Base-by-base conservation (phyloP, 2,797 vertebrate species). In the Oryzias sinensis region DNA sequence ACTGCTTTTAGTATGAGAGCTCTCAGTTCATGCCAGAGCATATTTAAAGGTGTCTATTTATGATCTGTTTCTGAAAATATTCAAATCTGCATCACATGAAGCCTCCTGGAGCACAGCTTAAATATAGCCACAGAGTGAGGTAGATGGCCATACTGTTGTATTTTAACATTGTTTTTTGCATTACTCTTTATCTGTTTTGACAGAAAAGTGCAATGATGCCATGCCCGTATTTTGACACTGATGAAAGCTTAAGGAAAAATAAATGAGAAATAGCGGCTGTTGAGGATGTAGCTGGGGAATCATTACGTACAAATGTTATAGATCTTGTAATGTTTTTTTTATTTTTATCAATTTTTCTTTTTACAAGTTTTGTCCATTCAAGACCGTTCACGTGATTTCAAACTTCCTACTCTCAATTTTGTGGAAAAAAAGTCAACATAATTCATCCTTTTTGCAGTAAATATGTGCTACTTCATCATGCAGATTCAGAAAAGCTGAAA, bases 1-100 rank as follows among this genome's bases (percentile, higher is more conserved):
- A 57, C 66, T 42, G 56, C 68, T 75, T 80, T 81, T 73, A 68
- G 65, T 56, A 71, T 71, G 66, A 47, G 63, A 76, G 56, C 66
- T 71, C 79, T 77, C 72, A 75, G 62, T 71, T 72, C 60, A 51
- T 48, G 65, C 47, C 42, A 6, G 18, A 75, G 62, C 62, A 51
- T 59, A 43, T 71, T 79, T 65, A 70, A 66, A 72, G 51, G 53
- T 40, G 42, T 58, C 37, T 62, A 24, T 72, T 43, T 67, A 50
- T 58, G 65, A 33, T 63, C 33, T 76, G 57, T 70, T 79, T 62
- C 47, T 47, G 22, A 59, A 74, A 58, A 44, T 51, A 53, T 76
- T 65, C 27, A 60, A 70, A 62, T 17, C 51, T 56, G 48, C 24
- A 24, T 57, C 41, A 2, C 60, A 59, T 82, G 65, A 70, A 42